Base-by-base conservation (phyloP, 53 echinoderm and acorn worm species). In the Paracentrotus lividus region DNA sequence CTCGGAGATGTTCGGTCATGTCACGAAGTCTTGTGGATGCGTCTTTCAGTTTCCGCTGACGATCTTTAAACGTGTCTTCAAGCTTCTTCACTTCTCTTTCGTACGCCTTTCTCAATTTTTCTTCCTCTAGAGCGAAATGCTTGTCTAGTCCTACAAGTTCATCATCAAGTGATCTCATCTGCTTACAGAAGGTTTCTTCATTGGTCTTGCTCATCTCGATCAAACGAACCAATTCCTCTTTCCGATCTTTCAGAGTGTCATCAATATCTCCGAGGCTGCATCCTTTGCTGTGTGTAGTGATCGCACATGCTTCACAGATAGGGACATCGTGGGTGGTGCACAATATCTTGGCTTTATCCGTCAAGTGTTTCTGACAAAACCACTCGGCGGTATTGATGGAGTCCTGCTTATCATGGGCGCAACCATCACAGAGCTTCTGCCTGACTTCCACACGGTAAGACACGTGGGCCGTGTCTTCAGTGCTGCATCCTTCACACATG, bases 231-330 rank as follows among this genome's bases (percentile, higher is more conserved):
- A 89, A 55, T 8, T 65, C 43, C 0, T 89, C 89, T 26, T 64
- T 89, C 89, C 64, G 13, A 26, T 89, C 89, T 47, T 64, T 65
- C 36, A 89, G 33, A 57, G 61, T 64, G 47, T 89, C 89, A 43
- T 44, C 64, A 43, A 89, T 42, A 2, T 89, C 89, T 21, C 26
- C 57, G 1, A 89, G 65, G 61, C 29, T 43, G 64, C 89, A 89
- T 34, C 55, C 20, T 36, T 86, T 86, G 52, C 86, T 86, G 75
- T 90, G 90, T n/a, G 31, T 69, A 15, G 72, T 90, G 49, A 90
- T 45, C 8, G 90, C 90, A 20, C 90, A 90, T 24, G 90, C 90
- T 9, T 69, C 69, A 16, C 90, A 90, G 56, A 90, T 90, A 12
- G 53, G 69, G 49, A 51, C 66, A 24, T 68, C 68, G 23, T 90